Percentiles rank a stretch among this genome's conserved stretches.
Evolutionary conservation across 1,140 invertebrate genomes (phyloP).

Genomic region (Lineus longissimus): DNA sequence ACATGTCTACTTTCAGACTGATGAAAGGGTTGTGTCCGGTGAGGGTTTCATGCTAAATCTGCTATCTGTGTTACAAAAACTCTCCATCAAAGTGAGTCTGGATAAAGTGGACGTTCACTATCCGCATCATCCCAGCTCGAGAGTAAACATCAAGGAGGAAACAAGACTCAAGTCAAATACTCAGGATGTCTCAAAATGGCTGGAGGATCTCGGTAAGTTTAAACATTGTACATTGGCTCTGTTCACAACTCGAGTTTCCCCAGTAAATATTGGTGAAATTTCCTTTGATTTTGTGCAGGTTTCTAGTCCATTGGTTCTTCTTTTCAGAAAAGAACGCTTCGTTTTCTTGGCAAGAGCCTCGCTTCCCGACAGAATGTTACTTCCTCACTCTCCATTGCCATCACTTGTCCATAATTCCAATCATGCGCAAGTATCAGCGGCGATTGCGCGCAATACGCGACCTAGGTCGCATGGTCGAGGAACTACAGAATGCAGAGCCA

Average conservation of each 20-base stretch:
- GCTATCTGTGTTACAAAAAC: slow-evolving; percentile 80
- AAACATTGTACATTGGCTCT: too few species aligned
- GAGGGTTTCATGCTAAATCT: slow-evolving; percentile 95
- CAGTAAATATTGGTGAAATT: too few species aligned
- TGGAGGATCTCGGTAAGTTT: slow-evolving; percentile 64
- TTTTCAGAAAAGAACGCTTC: slow-evolving; percentile 20
- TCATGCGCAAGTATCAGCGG: slow-evolving; percentile 81
- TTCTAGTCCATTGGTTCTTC: slow-evolving; percentile 8
- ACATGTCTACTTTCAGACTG: slow-evolving; percentile 61
- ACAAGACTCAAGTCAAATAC: slow-evolving; percentile 78
- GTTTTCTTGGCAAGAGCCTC: slow-evolving; percentile 66
- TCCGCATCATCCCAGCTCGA: slow-evolving; percentile 76
- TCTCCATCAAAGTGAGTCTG: slow-evolving; percentile 71
- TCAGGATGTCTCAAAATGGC: slow-evolving; percentile 75
- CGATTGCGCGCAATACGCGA: slow-evolving; percentile 78
- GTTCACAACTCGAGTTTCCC: slow-evolving; percentile 1
- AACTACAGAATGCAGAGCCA: slow-evolving; percentile 66
- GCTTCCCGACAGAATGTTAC: slow-evolving; percentile 95
- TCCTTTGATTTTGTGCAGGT: too few species aligned
- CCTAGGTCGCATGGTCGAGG: slow-evolving; percentile 85
- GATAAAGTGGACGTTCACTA: slow-evolving; percentile 76
- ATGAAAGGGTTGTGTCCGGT: slow-evolving; percentile 77
- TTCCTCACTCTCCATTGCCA: slow-evolving; percentile 91
- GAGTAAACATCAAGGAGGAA: slow-evolving; percentile 76
- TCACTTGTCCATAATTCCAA: slow-evolving; percentile 83